These are phyloP conservation scores for Ptilodon capucinus DNA, from an alignment of 2,888 invertebrate species.

Conservation along the genomic window DNA sequence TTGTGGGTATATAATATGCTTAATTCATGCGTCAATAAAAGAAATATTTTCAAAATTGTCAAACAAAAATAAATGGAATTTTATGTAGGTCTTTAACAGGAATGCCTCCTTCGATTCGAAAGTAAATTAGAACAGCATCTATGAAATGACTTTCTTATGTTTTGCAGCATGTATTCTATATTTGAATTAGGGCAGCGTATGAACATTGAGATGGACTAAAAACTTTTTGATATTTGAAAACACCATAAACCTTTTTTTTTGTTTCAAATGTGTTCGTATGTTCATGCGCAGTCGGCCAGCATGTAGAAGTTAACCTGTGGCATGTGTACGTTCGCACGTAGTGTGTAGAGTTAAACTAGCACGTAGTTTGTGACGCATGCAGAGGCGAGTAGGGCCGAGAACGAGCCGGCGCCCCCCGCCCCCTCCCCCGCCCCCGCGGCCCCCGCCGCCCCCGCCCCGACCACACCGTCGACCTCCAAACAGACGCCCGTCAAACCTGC, in stretches of 20 bases:
- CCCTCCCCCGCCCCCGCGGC: conserved; percentile 31
- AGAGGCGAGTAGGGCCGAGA: conserved; percentile 55
- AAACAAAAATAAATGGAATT: neutral
- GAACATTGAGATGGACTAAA: neutral
- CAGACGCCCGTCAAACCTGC: conserved; percentile 75
- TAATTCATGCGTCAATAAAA: conserved; percentile 10
- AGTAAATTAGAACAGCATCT: neutral
- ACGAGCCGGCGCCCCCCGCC: conserved; percentile 22
- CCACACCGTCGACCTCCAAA: conserved; percentile 58
- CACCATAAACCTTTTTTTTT: neutral
- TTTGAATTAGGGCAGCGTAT: neutral
- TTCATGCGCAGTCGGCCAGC: neutral
- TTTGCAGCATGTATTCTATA: conserved; percentile 9
- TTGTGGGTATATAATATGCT: conserved; percentile 20
- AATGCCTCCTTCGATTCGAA: conserved; percentile 8
- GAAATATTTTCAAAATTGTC: neutral
- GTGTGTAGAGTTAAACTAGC: conserved; percentile 69
- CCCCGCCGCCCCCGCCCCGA: conserved; percentile 33
- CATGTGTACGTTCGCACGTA: conserved; percentile 56
- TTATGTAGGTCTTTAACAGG: conserved; percentile 30
- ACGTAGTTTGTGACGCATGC: conserved; percentile 78
- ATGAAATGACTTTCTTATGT: conserved; percentile 25
- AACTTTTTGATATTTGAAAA: too few species aligned
- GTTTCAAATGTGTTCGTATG: neutral
- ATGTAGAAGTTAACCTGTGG: conserved; percentile 27